phyloP scores from a whole-genome alignment of 2,113 vertebrate species.

The Dipodomys merriami region DNA sequence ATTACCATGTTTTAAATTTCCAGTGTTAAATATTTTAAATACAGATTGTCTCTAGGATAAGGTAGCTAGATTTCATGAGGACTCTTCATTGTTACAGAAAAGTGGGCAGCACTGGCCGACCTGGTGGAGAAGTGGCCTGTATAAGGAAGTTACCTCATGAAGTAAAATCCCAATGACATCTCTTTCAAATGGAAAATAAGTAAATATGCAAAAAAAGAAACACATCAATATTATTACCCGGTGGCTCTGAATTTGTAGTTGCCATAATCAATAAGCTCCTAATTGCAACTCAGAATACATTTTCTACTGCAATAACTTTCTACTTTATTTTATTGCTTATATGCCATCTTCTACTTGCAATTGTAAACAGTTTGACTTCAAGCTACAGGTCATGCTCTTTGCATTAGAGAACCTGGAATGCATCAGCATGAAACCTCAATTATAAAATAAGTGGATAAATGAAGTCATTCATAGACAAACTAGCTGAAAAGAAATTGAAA shows the following conservation, averaged over 20 bases:
- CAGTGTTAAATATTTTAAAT: not conserved
- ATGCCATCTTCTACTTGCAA: not conserved
- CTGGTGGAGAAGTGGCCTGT: not conserved
- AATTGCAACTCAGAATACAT: not conserved
- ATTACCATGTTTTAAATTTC: not conserved
- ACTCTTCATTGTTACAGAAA: not conserved
- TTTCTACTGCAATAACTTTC: constrained; percentile 21
- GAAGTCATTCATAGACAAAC: not conserved
- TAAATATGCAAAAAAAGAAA: constrained; percentile 43
- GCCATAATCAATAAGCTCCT: not conserved
- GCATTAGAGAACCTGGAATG: not conserved
- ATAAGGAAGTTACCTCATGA: constrained; percentile 16
- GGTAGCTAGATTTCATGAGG: not conserved
- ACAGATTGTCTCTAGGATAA: not conserved
- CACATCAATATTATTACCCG: not conserved
- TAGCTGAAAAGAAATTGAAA: constrained; percentile 39
- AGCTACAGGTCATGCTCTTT: not conserved
- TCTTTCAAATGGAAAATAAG: not conserved
- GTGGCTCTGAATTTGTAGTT: not conserved
- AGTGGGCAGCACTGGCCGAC: not conserved
- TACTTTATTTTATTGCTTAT: not conserved
- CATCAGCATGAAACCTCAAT: not conserved
- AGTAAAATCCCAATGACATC: not conserved
- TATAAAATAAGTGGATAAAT: not conserved
- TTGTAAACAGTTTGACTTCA: constrained; percentile 27